These are phyloP conservation scores for Phodopus roborovskii DNA, from an alignment of 2,113 vertebrate genomes.

Conservation along the genomic window DNA sequence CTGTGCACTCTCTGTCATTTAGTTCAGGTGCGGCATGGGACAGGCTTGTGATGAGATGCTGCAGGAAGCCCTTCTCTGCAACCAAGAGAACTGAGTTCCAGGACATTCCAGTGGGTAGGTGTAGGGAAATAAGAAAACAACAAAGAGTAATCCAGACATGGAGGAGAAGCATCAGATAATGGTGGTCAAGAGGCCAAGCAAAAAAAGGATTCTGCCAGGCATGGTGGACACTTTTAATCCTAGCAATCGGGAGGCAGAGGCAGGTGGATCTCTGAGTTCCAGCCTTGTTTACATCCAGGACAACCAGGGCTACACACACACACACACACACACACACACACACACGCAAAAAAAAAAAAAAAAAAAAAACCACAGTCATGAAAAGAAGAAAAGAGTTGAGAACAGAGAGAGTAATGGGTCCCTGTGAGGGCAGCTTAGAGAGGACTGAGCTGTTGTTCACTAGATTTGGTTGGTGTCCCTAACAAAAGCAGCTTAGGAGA, in stretches of 20 bases:
- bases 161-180: background rate
- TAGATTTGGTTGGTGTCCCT: background rate
- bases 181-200: background rate
- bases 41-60: background rate
- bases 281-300: background rate
- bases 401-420: no score
- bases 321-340: no score
- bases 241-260: background rate
- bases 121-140: background rate
- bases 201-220: background rate
- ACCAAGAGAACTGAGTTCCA: background rate
- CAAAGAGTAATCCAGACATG: background rate
- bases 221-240: background rate
- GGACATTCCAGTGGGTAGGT: background rate
- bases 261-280: background rate
- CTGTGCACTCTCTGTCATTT: background rate
- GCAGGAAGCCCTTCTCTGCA: background rate
- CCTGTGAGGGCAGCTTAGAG: background rate
- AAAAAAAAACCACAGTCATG: no score
- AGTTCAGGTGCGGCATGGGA: no score
- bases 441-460: accelerated
- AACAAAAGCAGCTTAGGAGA: background rate
- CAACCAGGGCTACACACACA: background rate
- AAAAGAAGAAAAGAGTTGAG: background rate
- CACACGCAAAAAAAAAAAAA: no score